Percentiles rank a stretch among this genome's conserved stretches.
Conservation (phyloP, 1,140 invertebrate species). For the Pachyrhynchus sulphureomaculatus region DNA sequence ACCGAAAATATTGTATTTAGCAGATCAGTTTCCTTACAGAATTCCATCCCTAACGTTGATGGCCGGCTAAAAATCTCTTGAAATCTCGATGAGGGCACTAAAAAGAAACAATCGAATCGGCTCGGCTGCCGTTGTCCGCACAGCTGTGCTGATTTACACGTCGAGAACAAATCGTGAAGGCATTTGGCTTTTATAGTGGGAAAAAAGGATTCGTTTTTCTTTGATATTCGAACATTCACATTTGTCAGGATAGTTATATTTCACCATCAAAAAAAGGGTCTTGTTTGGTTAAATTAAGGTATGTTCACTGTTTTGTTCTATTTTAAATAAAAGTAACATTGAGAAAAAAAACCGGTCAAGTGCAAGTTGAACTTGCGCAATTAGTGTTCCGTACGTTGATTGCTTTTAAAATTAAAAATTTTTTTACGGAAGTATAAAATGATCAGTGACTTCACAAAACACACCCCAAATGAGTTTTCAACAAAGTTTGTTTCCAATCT, state of each 20-base stretch:
- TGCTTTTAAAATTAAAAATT: too few species aligned
- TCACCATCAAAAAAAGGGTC: too few species aligned
- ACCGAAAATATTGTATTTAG: background rate
- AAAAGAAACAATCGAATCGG: slow-evolving; percentile 3
- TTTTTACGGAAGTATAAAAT: too few species aligned
- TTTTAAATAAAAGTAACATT: too few species aligned
- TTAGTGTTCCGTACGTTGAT: too few species aligned
- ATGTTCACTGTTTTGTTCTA: too few species aligned
- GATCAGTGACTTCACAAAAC: too few species aligned
- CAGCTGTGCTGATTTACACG: slow-evolving; percentile 4
- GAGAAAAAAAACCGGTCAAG: too few species aligned
- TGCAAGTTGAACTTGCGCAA: too few species aligned
- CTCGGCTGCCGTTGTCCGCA: background rate
- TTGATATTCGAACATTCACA: background rate
- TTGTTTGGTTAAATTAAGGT: background rate
- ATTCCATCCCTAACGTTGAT: background rate
- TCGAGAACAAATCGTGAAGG: slow-evolving; percentile 5
- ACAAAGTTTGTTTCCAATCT: too few species aligned
- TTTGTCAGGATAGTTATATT: too few species aligned
- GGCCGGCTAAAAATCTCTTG: background rate
- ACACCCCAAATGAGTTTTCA: too few species aligned
- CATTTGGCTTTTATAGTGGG: background rate
- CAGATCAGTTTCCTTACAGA: background rate
- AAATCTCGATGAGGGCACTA: slow-evolving; percentile 6
- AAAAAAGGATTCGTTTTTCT: background rate